Base-by-base conservation (phyloP, 2,113 vertebrate genomes). In the Litocranius walleri region DNA sequence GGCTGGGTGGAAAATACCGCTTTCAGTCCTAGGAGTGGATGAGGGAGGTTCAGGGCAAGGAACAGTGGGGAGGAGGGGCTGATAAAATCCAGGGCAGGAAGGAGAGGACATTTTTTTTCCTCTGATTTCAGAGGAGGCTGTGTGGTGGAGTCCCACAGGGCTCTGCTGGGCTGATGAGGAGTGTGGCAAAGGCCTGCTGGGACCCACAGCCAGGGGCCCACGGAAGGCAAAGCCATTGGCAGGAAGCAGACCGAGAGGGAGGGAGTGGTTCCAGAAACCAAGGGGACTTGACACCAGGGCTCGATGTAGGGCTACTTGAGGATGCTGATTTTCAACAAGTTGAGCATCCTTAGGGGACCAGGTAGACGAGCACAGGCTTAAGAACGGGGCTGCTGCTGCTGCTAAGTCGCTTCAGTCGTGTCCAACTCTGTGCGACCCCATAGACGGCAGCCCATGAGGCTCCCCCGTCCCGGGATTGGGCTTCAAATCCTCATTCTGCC, bases 361-460 rank as follows among this genome's bases (percentile, higher is more conserved):
- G 0, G 11, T 8, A 80, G 82, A 16, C 0, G 0, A 57, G 80
- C n/a, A 14, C 12, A 3, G 17, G n/a, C 8, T 27, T 29, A 52
- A 19, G 23, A 62, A 40, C 1, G 15, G 52, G 25, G 48, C 48
- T 50, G 48, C 48, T 50, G 48, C 48, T 50, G 48, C 48, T 50
- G 48, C 48, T 50, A 14, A 50, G 48, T 50, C 3, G 13, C 13
- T 50, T 50, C 48, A 50, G 12, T 50, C 13, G 13, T 50, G 48
- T 50, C 48, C 13, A 0, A 50, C 48, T 50, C 48, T 50, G 48
- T 50, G 48, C 48, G 48, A 50, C 48, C 48, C 13, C 48, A 50
- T 50, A 50, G 48, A 50, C 48, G 48, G 48, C 48, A 50, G 48
- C 48, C 48, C 13, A 50, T 50, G 48, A 50, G 13, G 48, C 48